A percentile compares a stretch with the other conserved stretches of the same genome.
phyloP scores from a whole-genome alignment of 1,140 invertebrate species.

The Pseudachorutes palmiensis region DNA sequence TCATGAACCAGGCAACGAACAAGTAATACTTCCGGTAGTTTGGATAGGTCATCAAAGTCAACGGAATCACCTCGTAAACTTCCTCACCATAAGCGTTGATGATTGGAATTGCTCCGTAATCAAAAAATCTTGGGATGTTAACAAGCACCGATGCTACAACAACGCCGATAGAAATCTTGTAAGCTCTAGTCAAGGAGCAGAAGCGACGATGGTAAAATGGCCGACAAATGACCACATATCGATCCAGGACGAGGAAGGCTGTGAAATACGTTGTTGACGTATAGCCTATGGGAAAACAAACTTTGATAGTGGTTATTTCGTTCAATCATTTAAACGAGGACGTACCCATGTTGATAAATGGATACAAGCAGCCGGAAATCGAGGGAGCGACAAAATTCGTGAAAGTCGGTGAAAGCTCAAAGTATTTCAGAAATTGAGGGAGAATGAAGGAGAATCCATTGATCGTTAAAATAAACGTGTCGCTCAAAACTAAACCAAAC shows the following conservation, averaged over 20 bases:
- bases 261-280: not conserved
- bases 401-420: not conserved
- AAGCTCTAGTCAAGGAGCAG: not conserved
- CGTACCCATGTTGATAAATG: slow-evolving; percentile 1
- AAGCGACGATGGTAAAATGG: not conserved
- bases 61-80: not conserved
- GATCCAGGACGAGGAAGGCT: not conserved
- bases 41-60: not conserved
- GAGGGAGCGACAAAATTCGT: not conserved
- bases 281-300: not conserved
- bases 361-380: not conserved
- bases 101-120: not conserved
- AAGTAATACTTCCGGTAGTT: slow-evolving; percentile 1
- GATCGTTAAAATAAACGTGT: not conserved
- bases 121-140: not conserved
- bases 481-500: not conserved
- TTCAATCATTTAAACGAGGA: not conserved
- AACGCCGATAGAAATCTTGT: not conserved
- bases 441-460: slow-evolving; percentile 6
- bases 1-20: slow-evolving; percentile 4
- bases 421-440: slow-evolving; percentile 6
- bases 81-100: not conserved
- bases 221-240: not conserved
- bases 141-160: not conserved
- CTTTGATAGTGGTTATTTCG: not conserved